Base-by-base conservation (phyloP, 2,888 invertebrate genomes). In the Mermis nigrescens region DNA sequence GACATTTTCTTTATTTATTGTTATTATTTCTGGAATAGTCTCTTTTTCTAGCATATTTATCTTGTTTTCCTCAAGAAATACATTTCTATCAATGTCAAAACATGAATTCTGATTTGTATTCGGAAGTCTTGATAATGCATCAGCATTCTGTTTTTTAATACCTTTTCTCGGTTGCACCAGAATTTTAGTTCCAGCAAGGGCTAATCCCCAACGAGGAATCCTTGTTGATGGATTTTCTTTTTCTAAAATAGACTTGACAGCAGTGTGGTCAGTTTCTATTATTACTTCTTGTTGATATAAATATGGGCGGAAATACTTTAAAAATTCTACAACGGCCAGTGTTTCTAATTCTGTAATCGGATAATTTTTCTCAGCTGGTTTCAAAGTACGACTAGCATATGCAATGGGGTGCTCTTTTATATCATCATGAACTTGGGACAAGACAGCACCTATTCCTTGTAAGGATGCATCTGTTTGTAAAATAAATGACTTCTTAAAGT, bases 161-260 rank as follows among this genome's bases (percentile, higher is more conserved):
- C 48, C 48, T 4, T 12, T 12, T n/a, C 48, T 12, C 12, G 12
- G 48, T 4, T 24, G 12, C 7, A 48, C 24, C 4, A 38, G 12
- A 12, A 48, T n/a, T 38, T 75, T 67, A 60, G 67, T 75, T 1
- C 66, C 61, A 61, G 75, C 73, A 1, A 77, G 59, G 24, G 65
- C 62, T 15, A 76, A 54, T 0, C 72, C 71, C 76, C 76, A 77
- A 52, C 76, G 60, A 0, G 72, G 72, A 0, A 77, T 60, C 32
- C 76, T 60, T 3, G 75, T 74, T n/a, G 69, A 67, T 0, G 73
- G 72, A 1, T 75, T 69, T 59, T 74, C 74, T 1, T 75, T 54
- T 0, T 67, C 64, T 59, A 74, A 62, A 4, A 78, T 62, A 74
- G 75, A 79, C 69, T 73, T 72, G 32, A 78, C 64, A 0, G 76